Conservation (phyloP, 2,888 invertebrate genomes). For the Standfussiana lucernea region DNA sequence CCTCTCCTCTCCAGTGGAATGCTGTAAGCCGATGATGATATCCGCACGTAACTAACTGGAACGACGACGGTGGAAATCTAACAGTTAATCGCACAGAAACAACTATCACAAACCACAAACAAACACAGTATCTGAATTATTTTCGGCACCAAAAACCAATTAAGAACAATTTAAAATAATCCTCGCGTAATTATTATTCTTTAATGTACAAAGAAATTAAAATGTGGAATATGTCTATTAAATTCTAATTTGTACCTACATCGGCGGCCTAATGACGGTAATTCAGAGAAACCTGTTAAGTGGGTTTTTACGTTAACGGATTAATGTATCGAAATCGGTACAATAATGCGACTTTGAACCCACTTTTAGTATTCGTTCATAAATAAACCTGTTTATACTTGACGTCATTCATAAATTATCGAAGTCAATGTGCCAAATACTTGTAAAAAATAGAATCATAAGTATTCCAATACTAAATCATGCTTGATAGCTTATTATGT, state of each 20-base stretch:
- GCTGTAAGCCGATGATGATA: neutral
- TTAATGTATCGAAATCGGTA: neutral
- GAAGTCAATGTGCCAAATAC: conserved; percentile 17
- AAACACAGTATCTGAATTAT: conserved; percentile 8
- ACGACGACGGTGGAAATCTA: neutral
- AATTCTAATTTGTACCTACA: conserved; percentile 16
- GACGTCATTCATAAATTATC: neutral
- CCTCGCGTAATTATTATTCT: neutral
- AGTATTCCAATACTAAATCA: too few relatives aligned
- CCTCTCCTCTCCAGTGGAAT: neutral
- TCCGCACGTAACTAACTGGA: neutral
- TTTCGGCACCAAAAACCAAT: conserved; percentile 11
- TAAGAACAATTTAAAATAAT: conserved; percentile 19
- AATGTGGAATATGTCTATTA: conserved; percentile 15
- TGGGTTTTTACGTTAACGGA: neutral
- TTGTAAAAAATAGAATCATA: neutral
- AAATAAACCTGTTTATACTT: neutral
- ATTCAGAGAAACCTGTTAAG: conserved; percentile 28
- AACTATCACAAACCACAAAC: conserved; percentile 16
- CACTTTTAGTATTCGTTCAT: neutral
- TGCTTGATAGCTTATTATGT: neutral
- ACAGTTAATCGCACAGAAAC: conserved; percentile 7
- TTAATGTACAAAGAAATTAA: neutral
- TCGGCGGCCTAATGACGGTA: conserved; percentile 2
- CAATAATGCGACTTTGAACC: neutral